Evolutionary conservation across 2,888 invertebrate genomes (phyloP).

Genomic region (Hololepta plana): DNA sequence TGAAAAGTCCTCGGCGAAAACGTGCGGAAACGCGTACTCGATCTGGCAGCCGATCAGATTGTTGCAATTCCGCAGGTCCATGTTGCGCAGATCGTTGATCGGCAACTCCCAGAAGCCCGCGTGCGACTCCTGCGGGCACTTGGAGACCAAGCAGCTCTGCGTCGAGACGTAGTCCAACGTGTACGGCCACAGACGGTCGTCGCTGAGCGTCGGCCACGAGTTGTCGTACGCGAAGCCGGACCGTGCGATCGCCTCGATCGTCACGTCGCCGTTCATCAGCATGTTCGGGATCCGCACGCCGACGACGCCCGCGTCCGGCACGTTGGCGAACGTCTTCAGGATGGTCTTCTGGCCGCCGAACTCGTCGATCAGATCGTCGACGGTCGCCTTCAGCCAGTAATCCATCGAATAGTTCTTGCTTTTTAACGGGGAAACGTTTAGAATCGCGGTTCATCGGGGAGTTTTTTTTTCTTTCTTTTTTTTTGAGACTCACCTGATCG

Average conservation of each 20-base stretch:
- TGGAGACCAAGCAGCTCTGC: slow-evolving; percentile 35
- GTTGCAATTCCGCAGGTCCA: slow-evolving; percentile 30
- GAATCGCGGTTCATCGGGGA: slow-evolving; percentile 46
- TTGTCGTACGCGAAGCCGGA: slow-evolving; percentile 38
- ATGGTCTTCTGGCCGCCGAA: slow-evolving; percentile 22
- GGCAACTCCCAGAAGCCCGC: slow-evolving; percentile 49
- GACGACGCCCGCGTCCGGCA: slow-evolving; percentile 17
- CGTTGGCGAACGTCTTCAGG: slow-evolving; percentile 21
- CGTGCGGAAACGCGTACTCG: too few relatives aligned
- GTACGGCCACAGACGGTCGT: slow-evolving; percentile 46
- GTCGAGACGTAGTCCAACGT: slow-evolving; percentile 39
- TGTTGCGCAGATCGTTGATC: slow-evolving; percentile 36
- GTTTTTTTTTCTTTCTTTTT: slow-evolving; percentile 10
- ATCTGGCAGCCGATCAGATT: too few relatives aligned
- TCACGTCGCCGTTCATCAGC: slow-evolving; percentile 35
- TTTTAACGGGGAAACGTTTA: not conserved
- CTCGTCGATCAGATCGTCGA: slow-evolving; percentile 18
- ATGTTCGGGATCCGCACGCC: slow-evolving; percentile 35
- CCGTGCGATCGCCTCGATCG: slow-evolving; percentile 35
- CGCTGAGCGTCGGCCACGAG: slow-evolving; percentile 35
- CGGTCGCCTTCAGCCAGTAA: slow-evolving; percentile 21
- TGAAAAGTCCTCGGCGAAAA: too few relatives aligned
- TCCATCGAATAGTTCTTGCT: slow-evolving; percentile 7
- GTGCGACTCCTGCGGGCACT: slow-evolving; percentile 37
- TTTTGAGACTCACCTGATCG: slow-evolving; percentile 33